Conservation (phyloP, 2,113 vertebrate genomes). For the Larimichthys crocea region DNA sequence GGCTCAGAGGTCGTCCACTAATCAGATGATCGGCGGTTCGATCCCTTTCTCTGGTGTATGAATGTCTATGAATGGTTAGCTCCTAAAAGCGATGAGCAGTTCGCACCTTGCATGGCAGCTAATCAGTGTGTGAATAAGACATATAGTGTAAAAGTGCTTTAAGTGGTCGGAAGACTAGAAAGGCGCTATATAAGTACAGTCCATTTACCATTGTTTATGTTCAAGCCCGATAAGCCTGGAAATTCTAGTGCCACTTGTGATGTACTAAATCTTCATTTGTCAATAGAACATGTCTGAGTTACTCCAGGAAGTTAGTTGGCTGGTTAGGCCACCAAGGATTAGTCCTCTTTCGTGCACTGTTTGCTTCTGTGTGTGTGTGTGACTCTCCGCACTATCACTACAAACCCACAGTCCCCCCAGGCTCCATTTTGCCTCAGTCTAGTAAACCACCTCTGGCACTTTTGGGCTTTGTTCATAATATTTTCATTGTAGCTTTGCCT, state of each 20-base stretch:
- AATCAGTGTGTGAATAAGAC: no score
- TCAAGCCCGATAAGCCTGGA: neutral
- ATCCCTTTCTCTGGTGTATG: no score
- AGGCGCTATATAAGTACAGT: no score
- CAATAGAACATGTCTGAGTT: slow-evolving; percentile 1
- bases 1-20: no score
- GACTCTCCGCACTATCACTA: slow-evolving; percentile 63
- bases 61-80: no score
- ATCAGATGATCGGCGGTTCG: no score
- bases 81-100: no score
- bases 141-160: no score
- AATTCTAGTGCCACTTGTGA: neutral
- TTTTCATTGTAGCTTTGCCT: slow-evolving; percentile 66
- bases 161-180: no score
- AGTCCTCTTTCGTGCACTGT: slow-evolving; percentile 36
- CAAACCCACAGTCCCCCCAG: slow-evolving; percentile 74
- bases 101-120: no score
- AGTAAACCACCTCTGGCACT: slow-evolving; percentile 74
- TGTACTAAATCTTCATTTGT: slow-evolving; percentile 4
- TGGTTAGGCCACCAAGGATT: slow-evolving; percentile 36
- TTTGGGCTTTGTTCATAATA: slow-evolving; percentile 75
- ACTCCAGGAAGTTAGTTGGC: slow-evolving; percentile 40
- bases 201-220: neutral
- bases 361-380: slow-evolving; percentile 48
- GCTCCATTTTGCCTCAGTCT: slow-evolving; percentile 67